A percentile compares a stretch with the other conserved stretches of the same genome.
phyloP scores from a whole-genome alignment of 2,113 vertebrate species.

The Rhinopomastus cyanomelas region DNA sequence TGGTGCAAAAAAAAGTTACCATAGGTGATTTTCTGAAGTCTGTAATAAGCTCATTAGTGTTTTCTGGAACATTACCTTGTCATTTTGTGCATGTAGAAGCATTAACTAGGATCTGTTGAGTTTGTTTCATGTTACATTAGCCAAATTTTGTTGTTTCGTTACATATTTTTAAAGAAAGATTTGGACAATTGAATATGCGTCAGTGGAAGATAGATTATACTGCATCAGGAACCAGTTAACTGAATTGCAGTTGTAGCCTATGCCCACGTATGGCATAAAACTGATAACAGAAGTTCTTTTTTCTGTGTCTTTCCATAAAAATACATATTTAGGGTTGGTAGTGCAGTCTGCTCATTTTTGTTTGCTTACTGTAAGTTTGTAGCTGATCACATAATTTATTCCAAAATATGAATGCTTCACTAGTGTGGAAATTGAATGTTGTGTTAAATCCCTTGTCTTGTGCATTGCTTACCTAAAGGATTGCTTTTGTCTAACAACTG shows the following conservation, averaged over 20 bases:
- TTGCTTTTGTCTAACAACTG: neutral
- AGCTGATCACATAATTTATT: neutral
- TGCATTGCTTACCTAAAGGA: neutral
- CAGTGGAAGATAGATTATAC: neutral
- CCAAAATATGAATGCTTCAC: neutral
- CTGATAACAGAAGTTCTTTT: neutral
- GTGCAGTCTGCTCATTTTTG: neutral
- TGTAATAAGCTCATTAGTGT: neutral
- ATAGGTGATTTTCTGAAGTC: neutral
- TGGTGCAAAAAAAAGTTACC: neutral
- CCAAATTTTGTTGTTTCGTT: neutral
- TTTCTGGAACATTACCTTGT: neutral
- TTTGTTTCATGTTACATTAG: neutral
- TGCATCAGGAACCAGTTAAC: neutral
- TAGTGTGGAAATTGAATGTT: neutral
- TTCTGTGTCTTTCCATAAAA: neutral
- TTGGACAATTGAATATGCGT: neutral
- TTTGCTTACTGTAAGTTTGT: neutral
- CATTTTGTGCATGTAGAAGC: accelerated
- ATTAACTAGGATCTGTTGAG: neutral
- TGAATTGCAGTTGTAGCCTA: neutral
- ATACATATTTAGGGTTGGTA: neutral
- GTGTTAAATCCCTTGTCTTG: neutral
- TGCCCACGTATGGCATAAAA: neutral
- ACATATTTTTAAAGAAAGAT: neutral